Evolutionary conservation across 2,888 invertebrate species (phyloP), one percentile per base, ranked within the genome.

Genomic region (Andrena bicolor): DNA sequence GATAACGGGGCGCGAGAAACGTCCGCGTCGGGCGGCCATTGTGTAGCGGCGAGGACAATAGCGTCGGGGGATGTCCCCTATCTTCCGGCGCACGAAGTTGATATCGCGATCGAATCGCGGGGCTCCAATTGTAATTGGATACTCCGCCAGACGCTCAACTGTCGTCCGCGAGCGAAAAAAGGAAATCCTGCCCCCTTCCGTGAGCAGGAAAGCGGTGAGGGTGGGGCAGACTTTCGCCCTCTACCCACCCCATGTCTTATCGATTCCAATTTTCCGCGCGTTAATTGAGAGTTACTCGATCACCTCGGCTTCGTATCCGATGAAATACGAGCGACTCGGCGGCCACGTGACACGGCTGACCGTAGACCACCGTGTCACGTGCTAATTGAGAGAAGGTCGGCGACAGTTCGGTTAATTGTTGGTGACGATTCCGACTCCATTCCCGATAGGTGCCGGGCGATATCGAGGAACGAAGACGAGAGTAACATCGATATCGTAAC

Each of bases 121-220:
- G 41, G 26, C 56, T 72, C 76, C 86, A 86, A 87, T 89, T 89
- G 89, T 85, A 88, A 88, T 88, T 89, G 89, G 80, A 88, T 64
- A 79, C 79, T 61, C 51, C 23, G 58, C 49, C 74, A 72, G 83
- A 79, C 83, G 79, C 56, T 58, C 64, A 61, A 28, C 53, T 56
- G 23, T 20, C 56, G 64, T 53, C 56, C 30, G 28, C 23, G 20
- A 23, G 35, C 41, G 23, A 23, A 16, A 35, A 65, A 82, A 72
- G 79, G 78, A 72, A 71, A 66, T 51, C 35, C n/a, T 26, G 13
- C 10, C 10, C 53, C 53, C 26, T 13, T 56, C 56, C 41, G 41
- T 41, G 56, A 53, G 23, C 56, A 26, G 56, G 20, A 3, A 2
- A 7, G 13, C 20, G 23, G 56, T 26, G 26, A 6, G 1, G 20